A percentile compares a stretch with the other conserved stretches of the same genome.
Evolutionary conservation across 2,113 vertebrate genomes (phyloP).

Genomic region (Odobenus rosmarus): DNA sequence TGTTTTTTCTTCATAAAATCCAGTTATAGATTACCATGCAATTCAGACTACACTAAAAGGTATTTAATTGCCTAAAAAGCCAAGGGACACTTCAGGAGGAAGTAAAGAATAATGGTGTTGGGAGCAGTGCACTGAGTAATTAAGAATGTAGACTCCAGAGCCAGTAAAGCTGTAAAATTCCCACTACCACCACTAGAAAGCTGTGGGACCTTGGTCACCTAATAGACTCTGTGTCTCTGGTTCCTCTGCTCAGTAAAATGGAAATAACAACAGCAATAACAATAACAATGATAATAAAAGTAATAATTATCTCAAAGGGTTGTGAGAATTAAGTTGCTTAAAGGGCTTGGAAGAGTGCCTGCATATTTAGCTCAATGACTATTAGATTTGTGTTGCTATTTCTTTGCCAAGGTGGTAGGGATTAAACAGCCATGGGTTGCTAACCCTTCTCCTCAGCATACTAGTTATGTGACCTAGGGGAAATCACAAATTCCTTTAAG

Average conservation of each 20-base stretch:
- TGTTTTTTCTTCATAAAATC: neutral
- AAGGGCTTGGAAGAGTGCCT: neutral
- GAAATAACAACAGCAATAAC: neutral
- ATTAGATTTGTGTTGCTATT: neutral
- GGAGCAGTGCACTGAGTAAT: neutral
- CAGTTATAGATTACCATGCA: neutral
- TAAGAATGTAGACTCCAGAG: neutral
- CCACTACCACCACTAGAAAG: neutral
- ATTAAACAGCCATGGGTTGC: neutral
- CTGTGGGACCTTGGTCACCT: neutral
- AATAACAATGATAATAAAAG: neutral
- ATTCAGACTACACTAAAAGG: neutral
- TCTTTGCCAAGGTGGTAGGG: neutral
- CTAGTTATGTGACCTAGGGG: neutral
- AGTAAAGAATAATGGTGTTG: neutral
- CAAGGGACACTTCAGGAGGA: neutral
- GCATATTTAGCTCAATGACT: neutral
- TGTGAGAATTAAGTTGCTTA: neutral
- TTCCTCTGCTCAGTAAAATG: neutral
- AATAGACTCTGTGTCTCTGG: no score
- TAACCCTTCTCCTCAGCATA: neutral
- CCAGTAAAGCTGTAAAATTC: neutral
- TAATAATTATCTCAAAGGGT: neutral
- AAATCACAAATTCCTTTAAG: neutral
- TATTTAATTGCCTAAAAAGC: neutral